Evolutionary conservation across 2,888 invertebrate genomes (phyloP).

Genomic region (Diploptera punctata): DNA sequence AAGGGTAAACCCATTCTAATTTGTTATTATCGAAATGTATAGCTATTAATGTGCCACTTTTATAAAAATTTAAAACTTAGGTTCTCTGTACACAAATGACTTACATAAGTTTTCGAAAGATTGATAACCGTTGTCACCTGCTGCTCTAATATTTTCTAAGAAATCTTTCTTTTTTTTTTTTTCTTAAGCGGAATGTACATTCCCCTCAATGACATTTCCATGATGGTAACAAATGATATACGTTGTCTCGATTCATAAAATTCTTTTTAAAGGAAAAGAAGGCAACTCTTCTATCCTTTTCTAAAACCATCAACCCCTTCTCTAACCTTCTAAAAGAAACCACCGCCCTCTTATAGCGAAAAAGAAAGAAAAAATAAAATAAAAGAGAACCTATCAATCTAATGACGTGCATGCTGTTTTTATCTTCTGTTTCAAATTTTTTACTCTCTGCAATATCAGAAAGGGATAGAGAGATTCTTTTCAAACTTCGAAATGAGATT

Average conservation of each 20-base stretch:
- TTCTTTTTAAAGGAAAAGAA: not conserved
- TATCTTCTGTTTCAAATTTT: not conserved
- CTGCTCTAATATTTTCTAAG: no score
- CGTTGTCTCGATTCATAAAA: slow-evolving; percentile 19
- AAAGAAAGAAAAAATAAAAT: slow-evolving; percentile 13
- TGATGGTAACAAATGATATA: slow-evolving; percentile 19
- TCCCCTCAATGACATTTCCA: slow-evolving; percentile 13
- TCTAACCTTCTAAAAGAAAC: not conserved
- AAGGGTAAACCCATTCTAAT: no score
- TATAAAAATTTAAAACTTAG: no score
- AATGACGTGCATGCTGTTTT: slow-evolving; percentile 28
- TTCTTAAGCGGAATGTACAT: not conserved
- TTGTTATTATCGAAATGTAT: no score
- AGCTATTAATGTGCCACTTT: no score
- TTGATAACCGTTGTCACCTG: no score
- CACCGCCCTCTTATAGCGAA: not conserved
- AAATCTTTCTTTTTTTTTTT: no score
- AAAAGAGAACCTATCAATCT: slow-evolving; percentile 34
- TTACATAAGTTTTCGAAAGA: no score
- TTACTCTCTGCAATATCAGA: not conserved
- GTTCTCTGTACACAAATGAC: no score
- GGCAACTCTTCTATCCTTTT: not conserved
- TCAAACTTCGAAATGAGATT: slow-evolving; percentile 26
- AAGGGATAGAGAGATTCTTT: slow-evolving; percentile 1
- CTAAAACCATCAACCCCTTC: not conserved